Evolutionary conservation across 2,797 vertebrate genomes (phyloP).

Genomic region (Cuniculus paca): DNA sequence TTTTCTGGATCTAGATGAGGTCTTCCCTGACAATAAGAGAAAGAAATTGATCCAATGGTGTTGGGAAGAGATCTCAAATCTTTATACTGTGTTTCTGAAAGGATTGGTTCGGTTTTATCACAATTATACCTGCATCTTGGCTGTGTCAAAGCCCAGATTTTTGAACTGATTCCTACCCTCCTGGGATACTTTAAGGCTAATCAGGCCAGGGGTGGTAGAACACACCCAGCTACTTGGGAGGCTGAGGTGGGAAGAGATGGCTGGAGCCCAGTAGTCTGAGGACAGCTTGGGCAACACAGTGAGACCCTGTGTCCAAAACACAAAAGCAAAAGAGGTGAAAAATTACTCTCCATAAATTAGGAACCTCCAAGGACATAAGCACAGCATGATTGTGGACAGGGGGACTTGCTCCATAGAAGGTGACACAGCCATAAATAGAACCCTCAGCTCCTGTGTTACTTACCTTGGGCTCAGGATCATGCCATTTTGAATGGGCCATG

Average conservation of each 20-base stretch:
- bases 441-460: rapidly evolving
- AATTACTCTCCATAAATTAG: background rate
- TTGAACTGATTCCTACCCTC: background rate
- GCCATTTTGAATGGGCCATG: constrained; percentile 67
- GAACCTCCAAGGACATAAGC: background rate
- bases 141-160: background rate
- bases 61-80: background rate
- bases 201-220: rapidly evolving
- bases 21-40: constrained; percentile 66
- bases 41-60: background rate
- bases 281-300: background rate
- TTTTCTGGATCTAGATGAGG: constrained; percentile 22
- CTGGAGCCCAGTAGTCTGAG: too few relatives aligned
- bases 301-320: background rate
- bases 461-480: too few relatives aligned
- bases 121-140: background rate
- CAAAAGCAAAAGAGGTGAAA: background rate
- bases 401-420: background rate
- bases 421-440: background rate
- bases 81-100: constrained; percentile 59
- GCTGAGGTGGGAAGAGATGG: too few relatives aligned
- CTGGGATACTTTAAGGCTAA: background rate
- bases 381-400: background rate
- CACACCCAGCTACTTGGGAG: background rate
- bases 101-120: constrained; percentile 64